These are phyloP conservation scores for Tauraco hartlaubi DNA, from an alignment of 2,797 vertebrate genomes.

Conservation along the genomic window DNA sequence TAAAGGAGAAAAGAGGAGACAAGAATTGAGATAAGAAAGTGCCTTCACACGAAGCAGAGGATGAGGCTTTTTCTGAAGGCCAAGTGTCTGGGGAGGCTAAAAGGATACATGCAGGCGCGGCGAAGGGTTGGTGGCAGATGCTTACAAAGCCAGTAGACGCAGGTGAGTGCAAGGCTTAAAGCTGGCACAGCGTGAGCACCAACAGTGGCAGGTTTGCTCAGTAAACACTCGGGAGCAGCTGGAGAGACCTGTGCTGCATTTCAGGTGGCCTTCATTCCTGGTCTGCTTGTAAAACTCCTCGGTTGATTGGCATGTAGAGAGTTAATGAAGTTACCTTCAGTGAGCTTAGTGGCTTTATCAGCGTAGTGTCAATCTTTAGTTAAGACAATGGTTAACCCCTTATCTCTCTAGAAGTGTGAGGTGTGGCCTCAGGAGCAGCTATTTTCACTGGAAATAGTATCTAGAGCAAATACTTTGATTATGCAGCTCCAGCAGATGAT, in stretches of 20 bases:
- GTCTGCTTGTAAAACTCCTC: neutral
- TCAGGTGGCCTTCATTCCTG: neutral
- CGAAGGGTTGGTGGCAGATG: neutral
- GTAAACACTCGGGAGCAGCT: neutral
- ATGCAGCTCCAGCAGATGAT: constrained; percentile 26
- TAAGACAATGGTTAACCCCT: constrained; percentile 69
- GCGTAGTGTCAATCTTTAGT: neutral
- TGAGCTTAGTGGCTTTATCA: constrained; percentile 23
- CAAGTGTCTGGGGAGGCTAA: neutral
- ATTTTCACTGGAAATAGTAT: constrained; percentile 45
- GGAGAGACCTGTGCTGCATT: neutral
- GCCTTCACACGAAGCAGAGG: neutral
- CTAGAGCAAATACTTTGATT: constrained; percentile 20
- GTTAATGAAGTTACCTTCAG: constrained; percentile 36
- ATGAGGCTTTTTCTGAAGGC: neutral
- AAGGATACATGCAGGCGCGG: too few relatives aligned
- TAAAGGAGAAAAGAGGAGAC: neutral
- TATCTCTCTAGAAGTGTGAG: constrained; percentile 64
- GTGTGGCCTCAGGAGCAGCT: constrained; percentile 37
- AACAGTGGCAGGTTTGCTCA: neutral
- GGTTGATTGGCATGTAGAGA: neutral
- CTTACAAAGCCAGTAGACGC: neutral
- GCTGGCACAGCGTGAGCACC: neutral
- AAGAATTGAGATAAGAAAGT: neutral
- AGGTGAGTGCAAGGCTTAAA: neutral